A percentile compares a stretch with the other conserved stretches of the same genome.
Conservation (phyloP, 2,113 vertebrate species). For the Mobula birostris region DNA sequence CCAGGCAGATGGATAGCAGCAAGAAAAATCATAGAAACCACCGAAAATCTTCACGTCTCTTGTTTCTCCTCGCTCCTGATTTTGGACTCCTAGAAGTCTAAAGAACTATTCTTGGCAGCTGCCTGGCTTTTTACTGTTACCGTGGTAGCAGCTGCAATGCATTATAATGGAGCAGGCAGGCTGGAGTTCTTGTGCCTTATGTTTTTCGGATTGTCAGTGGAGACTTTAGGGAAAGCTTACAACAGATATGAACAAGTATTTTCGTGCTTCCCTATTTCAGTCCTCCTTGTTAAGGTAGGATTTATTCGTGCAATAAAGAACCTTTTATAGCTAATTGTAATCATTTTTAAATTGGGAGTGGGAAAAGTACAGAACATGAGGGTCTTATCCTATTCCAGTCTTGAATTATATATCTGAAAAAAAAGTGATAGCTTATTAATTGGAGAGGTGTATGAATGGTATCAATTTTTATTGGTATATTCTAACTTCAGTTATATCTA, state of each 20-base stretch:
- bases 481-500: neutral
- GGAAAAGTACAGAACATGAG: neutral
- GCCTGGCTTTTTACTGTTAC: conserved; percentile 51
- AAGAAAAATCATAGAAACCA: conserved; percentile 40
- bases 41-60: conserved; percentile 48
- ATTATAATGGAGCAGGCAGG: conserved; percentile 54
- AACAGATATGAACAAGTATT: conserved; percentile 52
- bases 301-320: conserved; percentile 42
- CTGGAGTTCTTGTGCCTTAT: conserved; percentile 49
- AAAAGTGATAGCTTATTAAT: neutral
- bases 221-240: conserved; percentile 51
- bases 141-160: conserved; percentile 58
- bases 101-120: conserved; percentile 55
- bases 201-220: conserved; percentile 51
- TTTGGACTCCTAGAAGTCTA: conserved; percentile 47
- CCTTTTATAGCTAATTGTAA: neutral
- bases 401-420: neutral
- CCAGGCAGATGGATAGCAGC: conserved; percentile 43
- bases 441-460: neutral
- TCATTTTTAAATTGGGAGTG: neutral
- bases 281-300: conserved; percentile 59
- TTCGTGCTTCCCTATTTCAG: conserved; percentile 50
- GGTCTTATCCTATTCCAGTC: neutral
- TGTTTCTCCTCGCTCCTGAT: conserved; percentile 44
- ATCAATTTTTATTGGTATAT: neutral